Base-by-base conservation (phyloP, 2,888 invertebrate species). In the Calliopum simillimum region DNA sequence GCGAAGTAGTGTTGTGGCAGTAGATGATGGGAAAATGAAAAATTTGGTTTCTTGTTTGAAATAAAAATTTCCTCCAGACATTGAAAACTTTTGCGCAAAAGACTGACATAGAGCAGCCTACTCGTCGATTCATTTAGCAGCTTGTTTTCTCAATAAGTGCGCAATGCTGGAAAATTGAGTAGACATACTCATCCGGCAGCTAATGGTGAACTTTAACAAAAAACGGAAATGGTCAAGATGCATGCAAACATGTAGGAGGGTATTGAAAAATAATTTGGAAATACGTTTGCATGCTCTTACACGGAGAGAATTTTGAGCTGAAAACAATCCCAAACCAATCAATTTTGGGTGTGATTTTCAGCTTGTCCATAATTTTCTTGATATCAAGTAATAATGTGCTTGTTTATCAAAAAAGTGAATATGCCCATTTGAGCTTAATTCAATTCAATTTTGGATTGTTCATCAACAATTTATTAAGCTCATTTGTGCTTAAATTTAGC, bases 171-270 rank as follows among this genome's bases (percentile, higher is more conserved):
- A 81, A 81, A 81, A 81, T 80, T 80, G 82, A 80, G 77, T 78
- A 80, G 80, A 81, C 81, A 76, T 78, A 78, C 76, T 80, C 76
- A 79, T 79, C 79, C 79, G 80, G 69, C 46, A 59, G 68, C 47
- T 74, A 75, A 74, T 74, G 74, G 75, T 72, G 59, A 25, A 70
- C 55, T 16, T n/a, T 55, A 25, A 69, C 71, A 44, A 41, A 65
- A 67, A 55, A 75, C 77, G 80, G 79, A 81, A 77, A 76, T 80
- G 78, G 79, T 75, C 80, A 81, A 81, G 81, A 81, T 81, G 81
- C 64, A 70, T 69, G 65, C 68, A 76, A 68, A 72, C 65, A 73
- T 70, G 69, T 19, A 19, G 53, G 49, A 62, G 19, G 21, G n/a
- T 64, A 71, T 43, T 58, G 33, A 71, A 69, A 67, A 44, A 33